Base-by-base conservation (phyloP, 2,888 invertebrate genomes). In the Amphimallon solstitiale region DNA sequence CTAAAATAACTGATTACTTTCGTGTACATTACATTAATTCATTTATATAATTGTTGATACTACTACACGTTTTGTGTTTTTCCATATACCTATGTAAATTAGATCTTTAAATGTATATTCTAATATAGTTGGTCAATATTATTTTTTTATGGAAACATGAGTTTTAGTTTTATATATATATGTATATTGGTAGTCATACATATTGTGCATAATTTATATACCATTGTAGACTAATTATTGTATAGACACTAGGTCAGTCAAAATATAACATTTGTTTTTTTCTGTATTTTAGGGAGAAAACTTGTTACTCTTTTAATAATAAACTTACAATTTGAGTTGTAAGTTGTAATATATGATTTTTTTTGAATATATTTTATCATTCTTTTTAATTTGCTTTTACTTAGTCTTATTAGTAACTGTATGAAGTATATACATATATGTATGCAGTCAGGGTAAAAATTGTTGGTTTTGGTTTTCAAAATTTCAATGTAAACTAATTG, bases 311-410 rank as follows among this genome's bases (percentile, higher is more conserved):
- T 48, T 23, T n/a, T n/a, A n/a, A n/a, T n/a, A 15, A 62, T 29
- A 62, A 49, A 40, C 49, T 48, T 61, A 54, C 37, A n/a, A 61
- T 46, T 37, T 61, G 61, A 62, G 40, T 46, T 62, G 62, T 62
- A 62, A 62, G 40, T 46, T 62, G 62, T 62, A 62, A 62, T 62
- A 62, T 66, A 52, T 66, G 43, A 51, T 60, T 38, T 51, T n/a
- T n/a, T 61, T 34, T 35, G 61, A 66, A 66, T 66, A 66, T 62
- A 66, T 66, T 66, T 66, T 66, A n/a, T n/a, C 62, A 66, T 54
- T 61, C 54, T 52, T 62, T 61, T 48, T 56, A 37, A 9, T 35
- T 40, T 43, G 17, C 17, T 43, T 45, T 46, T 45, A 38, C 10
- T 51, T 35, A 35, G 34, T 17, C 37, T 54, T 7, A 7, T 29